Percentiles rank a stretch among this genome's conserved stretches.
Conservation (phyloP, 2,888 invertebrate species). For the Chrysolina oricalcia region DNA sequence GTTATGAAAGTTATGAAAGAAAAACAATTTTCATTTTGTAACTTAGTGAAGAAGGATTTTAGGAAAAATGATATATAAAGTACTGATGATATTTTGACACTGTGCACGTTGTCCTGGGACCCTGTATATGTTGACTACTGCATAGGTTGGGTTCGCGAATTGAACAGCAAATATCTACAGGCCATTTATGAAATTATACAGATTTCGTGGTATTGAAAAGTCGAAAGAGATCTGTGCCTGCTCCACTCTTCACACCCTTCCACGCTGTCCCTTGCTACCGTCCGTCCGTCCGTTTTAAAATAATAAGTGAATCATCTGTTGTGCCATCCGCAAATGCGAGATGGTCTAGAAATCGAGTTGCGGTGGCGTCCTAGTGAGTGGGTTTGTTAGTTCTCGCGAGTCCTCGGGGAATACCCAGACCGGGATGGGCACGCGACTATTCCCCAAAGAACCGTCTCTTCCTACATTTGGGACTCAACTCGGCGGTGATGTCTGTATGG, state of each 20-base stretch:
- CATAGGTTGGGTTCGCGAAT: too few species aligned
- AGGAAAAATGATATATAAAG: too few species aligned
- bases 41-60: too few species aligned
- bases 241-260: not conserved
- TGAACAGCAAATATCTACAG: too few species aligned
- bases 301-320: not conserved
- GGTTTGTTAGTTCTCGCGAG: conserved; percentile 44
- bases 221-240: too few species aligned
- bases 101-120: too few species aligned
- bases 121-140: too few species aligned
- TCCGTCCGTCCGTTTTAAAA: not conserved
- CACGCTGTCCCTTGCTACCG: not conserved
- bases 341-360: conserved; percentile 34
- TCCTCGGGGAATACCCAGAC: conserved; percentile 41
- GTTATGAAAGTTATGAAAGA: too few species aligned
- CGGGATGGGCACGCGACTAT: conserved; percentile 47
- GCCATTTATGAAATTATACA: too few species aligned
- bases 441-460: conserved; percentile 37
- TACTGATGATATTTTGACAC: too few species aligned
- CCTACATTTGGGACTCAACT: conserved; percentile 19
- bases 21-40: too few species aligned
- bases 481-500: conserved; percentile 7
- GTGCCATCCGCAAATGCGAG: conserved; percentile 12
- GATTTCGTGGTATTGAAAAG: too few species aligned
- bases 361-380: conserved; percentile 32